Evolutionary conservation across 2,113 vertebrate species (phyloP).

Genomic region (Cyanoliseus patagonus): DNA sequence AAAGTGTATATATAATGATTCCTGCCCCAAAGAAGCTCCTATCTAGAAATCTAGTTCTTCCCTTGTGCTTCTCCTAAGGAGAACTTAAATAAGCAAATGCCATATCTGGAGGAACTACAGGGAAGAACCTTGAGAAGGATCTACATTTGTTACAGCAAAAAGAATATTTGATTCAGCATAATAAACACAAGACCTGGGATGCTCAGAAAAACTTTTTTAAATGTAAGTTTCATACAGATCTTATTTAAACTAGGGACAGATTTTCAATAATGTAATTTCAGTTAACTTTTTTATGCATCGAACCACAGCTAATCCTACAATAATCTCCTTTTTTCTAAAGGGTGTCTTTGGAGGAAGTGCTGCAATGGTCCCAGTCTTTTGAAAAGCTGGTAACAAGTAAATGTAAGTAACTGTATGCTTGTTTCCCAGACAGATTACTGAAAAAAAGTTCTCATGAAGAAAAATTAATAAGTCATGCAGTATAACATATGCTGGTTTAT

Average conservation of each 20-base stretch:
- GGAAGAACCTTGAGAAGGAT: not conserved
- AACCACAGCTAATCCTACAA: not conserved
- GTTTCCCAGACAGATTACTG: not conserved
- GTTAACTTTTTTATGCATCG: not conserved
- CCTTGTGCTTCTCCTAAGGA: not conserved
- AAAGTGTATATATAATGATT: not conserved
- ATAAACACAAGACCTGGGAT: not conserved
- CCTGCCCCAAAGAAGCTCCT: not conserved
- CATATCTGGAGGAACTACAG: not conserved
- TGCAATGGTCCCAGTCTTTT: slow-evolving; percentile 68
- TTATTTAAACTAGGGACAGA: not conserved
- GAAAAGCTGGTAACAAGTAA: slow-evolving; percentile 69
- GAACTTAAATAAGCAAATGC: not conserved
- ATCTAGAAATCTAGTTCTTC: not conserved
- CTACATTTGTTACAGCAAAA: not conserved
- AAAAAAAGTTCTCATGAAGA: not conserved
- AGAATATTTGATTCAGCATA: not conserved
- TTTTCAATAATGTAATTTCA: not conserved
- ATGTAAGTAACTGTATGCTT: slow-evolving; percentile 40
- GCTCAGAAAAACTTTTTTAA: not conserved
- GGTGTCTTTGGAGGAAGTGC: slow-evolving; percentile 57
- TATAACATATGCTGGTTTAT: not conserved
- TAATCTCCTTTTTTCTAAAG: slow-evolving; percentile 43
- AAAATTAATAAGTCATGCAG: not conserved
- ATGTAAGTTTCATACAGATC: not conserved